Evolutionary conservation across 2,888 invertebrate genomes (phyloP).

Genomic region (Nephrotoma flavescens): DNA sequence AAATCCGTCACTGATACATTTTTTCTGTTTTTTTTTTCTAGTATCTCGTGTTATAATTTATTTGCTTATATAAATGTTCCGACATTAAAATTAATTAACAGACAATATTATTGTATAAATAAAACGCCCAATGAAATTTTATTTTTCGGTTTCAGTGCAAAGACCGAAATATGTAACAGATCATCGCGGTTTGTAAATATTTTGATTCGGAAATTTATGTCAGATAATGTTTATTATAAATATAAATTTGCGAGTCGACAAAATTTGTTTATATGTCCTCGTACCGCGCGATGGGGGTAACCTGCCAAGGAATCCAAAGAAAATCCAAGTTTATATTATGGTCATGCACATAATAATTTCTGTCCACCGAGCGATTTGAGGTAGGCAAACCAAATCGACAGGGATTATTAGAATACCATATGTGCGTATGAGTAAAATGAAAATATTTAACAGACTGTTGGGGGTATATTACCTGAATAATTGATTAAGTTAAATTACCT

Average conservation of each 20-base stretch:
- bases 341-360: neutral
- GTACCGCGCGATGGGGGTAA: no score
- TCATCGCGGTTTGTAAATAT: neutral
- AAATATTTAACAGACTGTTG: neutral
- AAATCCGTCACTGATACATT: neutral
- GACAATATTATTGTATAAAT: neutral
- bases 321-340: neutral
- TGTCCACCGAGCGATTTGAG: neutral
- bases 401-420: neutral
- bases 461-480: neutral
- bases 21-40: neutral
- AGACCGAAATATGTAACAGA: neutral
- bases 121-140: neutral
- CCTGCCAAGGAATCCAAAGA: neutral
- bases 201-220: neutral
- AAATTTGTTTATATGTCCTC: neutral
- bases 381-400: neutral
- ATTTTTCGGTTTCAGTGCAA: neutral
- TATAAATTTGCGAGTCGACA: neutral
- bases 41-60: neutral
- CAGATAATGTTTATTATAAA: neutral
- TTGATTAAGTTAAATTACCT: neutral
- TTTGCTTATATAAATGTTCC: neutral
- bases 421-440: neutral
- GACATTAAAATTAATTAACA: neutral